Percentiles rank a stretch among this genome's conserved stretches.
phyloP scores from a whole-genome alignment of 2,888 invertebrate species.

The Lycocerus yunnanus region DNA sequence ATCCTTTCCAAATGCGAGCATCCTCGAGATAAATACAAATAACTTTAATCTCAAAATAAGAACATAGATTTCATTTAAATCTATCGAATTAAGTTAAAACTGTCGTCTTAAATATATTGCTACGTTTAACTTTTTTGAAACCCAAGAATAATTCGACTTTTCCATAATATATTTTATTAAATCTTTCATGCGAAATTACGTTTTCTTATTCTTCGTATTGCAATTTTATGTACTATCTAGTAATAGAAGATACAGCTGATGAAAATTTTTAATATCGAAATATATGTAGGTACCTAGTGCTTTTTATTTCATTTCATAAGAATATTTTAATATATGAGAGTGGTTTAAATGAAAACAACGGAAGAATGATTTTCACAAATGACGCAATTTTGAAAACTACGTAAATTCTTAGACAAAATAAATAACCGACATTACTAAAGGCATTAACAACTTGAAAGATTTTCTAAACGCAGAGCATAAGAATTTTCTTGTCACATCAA shows the following conservation, averaged over 20 bases:
- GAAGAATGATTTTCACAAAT: neutral
- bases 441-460: neutral
- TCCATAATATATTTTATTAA: neutral
- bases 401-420: neutral
- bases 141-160: neutral
- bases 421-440: neutral
- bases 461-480: neutral
- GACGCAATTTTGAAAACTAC: neutral
- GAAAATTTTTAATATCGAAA: neutral
- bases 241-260: neutral
- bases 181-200: neutral
- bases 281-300: too few species aligned
- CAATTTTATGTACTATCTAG: neutral
- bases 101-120: neutral
- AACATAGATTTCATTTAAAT: neutral
- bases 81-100: neutral
- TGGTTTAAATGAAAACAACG: neutral
- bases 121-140: neutral
- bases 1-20: slow-evolving; percentile 4
- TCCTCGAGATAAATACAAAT: slow-evolving; percentile 6
- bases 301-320: neutral
- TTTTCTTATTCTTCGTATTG: neutral
- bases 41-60: neutral
- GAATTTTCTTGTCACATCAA: neutral
- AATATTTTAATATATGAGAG: neutral